Percentiles rank a stretch among this genome's conserved stretches.
Evolutionary conservation across 2,797 vertebrate species (phyloP).

Genomic region (Alectoris magna): DNA sequence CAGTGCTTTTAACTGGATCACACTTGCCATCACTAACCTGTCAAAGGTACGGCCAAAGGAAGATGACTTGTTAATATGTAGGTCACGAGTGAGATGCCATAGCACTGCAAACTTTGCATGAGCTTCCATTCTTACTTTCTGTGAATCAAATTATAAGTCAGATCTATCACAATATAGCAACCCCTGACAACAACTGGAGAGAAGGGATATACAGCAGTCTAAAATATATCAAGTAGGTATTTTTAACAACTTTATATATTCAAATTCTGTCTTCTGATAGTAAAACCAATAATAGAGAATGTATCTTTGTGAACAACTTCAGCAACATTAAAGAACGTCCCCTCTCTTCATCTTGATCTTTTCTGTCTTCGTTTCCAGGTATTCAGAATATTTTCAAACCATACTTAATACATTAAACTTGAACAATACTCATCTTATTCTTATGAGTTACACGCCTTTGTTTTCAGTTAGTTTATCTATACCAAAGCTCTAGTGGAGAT

Average conservation of each 20-base stretch:
- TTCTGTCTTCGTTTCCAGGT: background rate
- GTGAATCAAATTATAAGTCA: conserved; percentile 54
- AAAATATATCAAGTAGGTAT: background rate
- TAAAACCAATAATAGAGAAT: background rate
- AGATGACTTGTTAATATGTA: conserved; percentile 96
- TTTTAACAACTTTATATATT: background rate
- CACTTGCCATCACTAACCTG: conserved; percentile 83
- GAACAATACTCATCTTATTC: background rate
- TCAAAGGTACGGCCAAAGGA: conserved; percentile 98
- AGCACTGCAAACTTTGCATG: conserved; percentile 97
- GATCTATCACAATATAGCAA: conserved; percentile 8
- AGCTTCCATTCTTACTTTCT: conserved; percentile 95
- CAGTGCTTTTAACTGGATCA: background rate
- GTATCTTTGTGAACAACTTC: background rate
- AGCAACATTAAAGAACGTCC: background rate
- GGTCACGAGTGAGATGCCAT: conserved; percentile 97
- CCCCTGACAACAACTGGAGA: background rate
- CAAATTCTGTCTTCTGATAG: background rate
- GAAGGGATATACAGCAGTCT: background rate
- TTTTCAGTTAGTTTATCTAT: background rate
- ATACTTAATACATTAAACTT: background rate
- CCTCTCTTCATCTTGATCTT: background rate
- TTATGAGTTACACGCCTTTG: background rate
- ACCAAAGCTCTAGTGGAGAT: background rate
- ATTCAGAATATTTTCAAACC: background rate